Evolutionary conservation across 1,140 invertebrate species (phyloP), one percentile per base, ranked within the genome.

Genomic region (Mamestra configurata): DNA sequence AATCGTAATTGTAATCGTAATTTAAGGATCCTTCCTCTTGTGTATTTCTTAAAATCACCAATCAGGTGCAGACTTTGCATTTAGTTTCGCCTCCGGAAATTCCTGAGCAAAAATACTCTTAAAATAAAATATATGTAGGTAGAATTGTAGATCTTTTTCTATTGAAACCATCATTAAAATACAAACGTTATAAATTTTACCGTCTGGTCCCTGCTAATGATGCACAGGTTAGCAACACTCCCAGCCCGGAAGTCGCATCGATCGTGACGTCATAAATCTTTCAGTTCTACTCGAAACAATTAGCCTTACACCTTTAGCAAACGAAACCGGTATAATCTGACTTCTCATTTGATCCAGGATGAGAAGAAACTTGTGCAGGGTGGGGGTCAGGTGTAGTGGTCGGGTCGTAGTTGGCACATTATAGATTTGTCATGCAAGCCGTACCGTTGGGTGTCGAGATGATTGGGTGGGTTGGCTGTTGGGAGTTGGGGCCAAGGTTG

Each of bases 241-340:
- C 40, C 13, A 66, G 72, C 68, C 46, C 49, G 79, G 71, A 80
- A 75, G 72, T 77, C 22, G 15, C 49, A 79, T 66, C 55, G 80
- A 75, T 77, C 84, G 83, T 89, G 83, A 84, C 83, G 86, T 86
- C 81, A 85, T 89, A 89, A 89, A 89, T 87, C 80, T 82, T 79
- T 77, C 35, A 71, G 77, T 75, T 77, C 78, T 46, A 72, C 79
- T 83, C 81, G 37, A 84, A 89, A 89, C 86, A 89, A 89, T 89
- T 89, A 89, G 84, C 83, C 83, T 89, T 86, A 72, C 83, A 88
- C 83, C 83, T 89, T 83, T 81, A 83, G 77, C 71, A 81, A 77
- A 83, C 66, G 81, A 72, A 57, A 75, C 84, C 80, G 83, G 57
- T 18, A 10, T 55, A 64, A 22, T 22, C 35, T 70, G 66, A 57